These are phyloP conservation scores for Colaptes auratus DNA, from an alignment of 2,113 vertebrate genomes.

Conservation along the genomic window DNA sequence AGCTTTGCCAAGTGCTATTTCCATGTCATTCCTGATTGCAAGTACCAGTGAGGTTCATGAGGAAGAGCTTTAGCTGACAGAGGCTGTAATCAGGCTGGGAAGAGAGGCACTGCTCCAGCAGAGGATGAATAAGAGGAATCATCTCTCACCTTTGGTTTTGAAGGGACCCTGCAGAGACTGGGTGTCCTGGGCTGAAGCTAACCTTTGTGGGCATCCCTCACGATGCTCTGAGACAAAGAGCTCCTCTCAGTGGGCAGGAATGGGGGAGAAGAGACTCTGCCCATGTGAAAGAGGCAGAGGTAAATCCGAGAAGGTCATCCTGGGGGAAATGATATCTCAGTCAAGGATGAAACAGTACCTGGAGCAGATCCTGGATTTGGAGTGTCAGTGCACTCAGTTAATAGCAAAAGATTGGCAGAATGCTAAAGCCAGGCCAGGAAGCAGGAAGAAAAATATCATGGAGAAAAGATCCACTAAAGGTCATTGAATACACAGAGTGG, in stretches of 20 bases:
- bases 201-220: background rate
- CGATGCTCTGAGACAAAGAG: background rate
- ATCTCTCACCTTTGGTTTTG: constrained; percentile 38
- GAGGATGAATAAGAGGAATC: background rate
- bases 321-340: background rate
- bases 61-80: background rate
- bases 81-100: background rate
- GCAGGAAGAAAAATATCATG: background rate
- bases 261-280: background rate
- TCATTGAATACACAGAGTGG: background rate
- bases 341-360: constrained; percentile 28
- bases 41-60: background rate
- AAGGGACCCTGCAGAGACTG: background rate
- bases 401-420: constrained; percentile 11
- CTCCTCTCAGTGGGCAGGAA: background rate
- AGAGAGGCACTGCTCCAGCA: background rate
- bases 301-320: constrained; percentile 3
- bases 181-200: constrained; percentile 32
- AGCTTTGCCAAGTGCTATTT: background rate
- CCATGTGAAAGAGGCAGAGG: background rate
- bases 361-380: background rate
- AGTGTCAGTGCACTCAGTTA: background rate
- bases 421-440: background rate
- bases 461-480: background rate
- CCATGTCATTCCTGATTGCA: background rate